Percentiles rank a stretch among this genome's conserved stretches.
phyloP scores from a whole-genome alignment of 2,888 invertebrate genomes.

The Zygothrica quintamaculata region DNA sequence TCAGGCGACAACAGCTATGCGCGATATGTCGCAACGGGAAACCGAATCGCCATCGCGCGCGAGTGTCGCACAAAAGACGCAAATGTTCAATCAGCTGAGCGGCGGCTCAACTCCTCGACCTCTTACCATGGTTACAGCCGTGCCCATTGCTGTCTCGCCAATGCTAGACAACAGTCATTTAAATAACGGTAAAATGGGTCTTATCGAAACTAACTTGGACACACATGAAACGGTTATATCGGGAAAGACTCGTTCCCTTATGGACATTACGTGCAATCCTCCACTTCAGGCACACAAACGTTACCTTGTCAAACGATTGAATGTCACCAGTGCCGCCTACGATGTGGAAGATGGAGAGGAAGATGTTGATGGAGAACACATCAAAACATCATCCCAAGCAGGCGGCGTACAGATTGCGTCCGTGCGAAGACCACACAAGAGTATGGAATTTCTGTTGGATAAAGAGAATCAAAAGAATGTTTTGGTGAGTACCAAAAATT shows the following conservation, averaged over 20 bases:
- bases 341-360: conserved; percentile 58
- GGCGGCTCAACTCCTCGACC: conserved; percentile 38
- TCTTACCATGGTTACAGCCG: conserved; percentile 65
- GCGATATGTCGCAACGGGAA: conserved; percentile 35
- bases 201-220: conserved; percentile 96
- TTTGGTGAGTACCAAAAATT: conserved; percentile 88
- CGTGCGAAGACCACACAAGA: conserved; percentile 90
- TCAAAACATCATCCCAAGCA: conserved; percentile 67
- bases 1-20: conserved; percentile 42
- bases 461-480: conserved; percentile 95
- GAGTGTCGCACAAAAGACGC: conserved; percentile 73
- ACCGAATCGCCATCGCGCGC: conserved; percentile 72
- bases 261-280: conserved; percentile 86
- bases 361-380: conserved; percentile 77
- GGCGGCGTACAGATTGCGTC: conserved; percentile 81
- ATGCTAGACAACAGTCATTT: conserved; percentile 42
- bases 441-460: conserved; percentile 97
- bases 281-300: conserved; percentile 58
- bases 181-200: conserved; percentile 86
- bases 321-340: conserved; percentile 63
- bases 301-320: conserved; percentile 72
- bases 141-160: conserved; percentile 55
- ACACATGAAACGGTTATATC: conserved; percentile 88
- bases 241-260: conserved; percentile 88
- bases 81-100: conserved; percentile 77